These are phyloP conservation scores for Meliscaeva auricollis DNA, from an alignment of 2,888 invertebrate genomes.

Conservation along the genomic window DNA sequence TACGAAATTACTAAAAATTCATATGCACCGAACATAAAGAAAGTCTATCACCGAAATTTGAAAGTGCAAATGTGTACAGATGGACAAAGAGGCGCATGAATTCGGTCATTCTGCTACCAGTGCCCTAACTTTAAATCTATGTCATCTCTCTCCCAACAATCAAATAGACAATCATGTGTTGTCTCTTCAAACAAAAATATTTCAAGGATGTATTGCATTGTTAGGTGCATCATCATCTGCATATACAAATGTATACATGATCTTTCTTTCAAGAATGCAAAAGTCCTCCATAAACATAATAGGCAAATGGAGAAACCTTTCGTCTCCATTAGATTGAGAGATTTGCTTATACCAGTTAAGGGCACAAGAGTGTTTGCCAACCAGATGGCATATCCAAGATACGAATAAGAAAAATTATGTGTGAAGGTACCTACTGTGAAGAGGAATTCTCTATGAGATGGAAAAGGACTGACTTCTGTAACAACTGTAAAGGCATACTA, in stretches of 20 bases:
- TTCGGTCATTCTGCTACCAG: too few species aligned
- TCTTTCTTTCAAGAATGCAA: constrained; percentile 1
- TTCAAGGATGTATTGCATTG: background rate
- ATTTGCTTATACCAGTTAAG: constrained; percentile 30
- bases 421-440: background rate
- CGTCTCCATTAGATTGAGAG: constrained; percentile 28
- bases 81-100: too few species aligned
- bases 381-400: background rate
- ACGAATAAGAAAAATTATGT: constrained; percentile 1
- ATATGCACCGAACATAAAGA: too few species aligned
- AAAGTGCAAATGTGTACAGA: too few species aligned
- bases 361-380: background rate
- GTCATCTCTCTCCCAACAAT: too few species aligned
- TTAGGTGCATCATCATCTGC: background rate
- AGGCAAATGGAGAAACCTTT: constrained; percentile 10
- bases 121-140: too few species aligned
- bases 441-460: background rate
- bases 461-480: constrained; percentile 5
- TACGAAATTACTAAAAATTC: too few species aligned
- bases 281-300: background rate
- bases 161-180: background rate
- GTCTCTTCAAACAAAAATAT: background rate
- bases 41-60: too few species aligned
- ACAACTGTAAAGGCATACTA: constrained; percentile 23
- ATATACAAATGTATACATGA: background rate